These are phyloP conservation scores for Cyclargus thomasi DNA, from an alignment of 1,140 invertebrate species.

Conservation along the genomic window DNA sequence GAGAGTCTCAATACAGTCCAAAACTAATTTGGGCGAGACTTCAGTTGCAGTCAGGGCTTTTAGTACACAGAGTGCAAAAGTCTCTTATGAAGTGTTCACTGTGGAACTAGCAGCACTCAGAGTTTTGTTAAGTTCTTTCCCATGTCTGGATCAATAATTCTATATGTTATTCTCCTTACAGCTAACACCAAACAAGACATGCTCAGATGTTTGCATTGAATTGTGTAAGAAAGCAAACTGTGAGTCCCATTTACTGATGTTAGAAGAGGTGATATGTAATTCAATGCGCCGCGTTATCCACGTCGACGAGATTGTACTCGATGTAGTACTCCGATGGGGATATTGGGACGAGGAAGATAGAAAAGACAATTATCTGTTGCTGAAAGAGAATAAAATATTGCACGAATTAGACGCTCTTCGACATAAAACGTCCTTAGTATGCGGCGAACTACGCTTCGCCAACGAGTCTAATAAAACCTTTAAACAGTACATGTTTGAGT, in stretches of 20 bases:
- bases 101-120: no score
- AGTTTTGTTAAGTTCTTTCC: no score
- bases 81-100: no score
- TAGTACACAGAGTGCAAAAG: no score
- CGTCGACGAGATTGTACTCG: slow-evolving; percentile 81
- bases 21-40: no score
- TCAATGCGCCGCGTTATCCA: slow-evolving; percentile 85
- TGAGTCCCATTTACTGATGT: slow-evolving; percentile 79
- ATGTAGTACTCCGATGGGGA: slow-evolving; percentile 86
- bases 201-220: slow-evolving; percentile 83
- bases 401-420: slow-evolving; percentile 65
- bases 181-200: slow-evolving; percentile 86
- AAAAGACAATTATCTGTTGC: slow-evolving; percentile 86
- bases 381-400: slow-evolving; percentile 76
- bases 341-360: slow-evolving; percentile 89
- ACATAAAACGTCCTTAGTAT: slow-evolving; percentile 74
- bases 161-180: slow-evolving; percentile 34
- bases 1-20: no score
- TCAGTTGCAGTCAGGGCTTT: no score
- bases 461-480: slow-evolving; percentile 85
- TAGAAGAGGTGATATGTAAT: slow-evolving; percentile 86
- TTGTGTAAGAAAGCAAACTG: slow-evolving; percentile 78
- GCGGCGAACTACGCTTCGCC: slow-evolving; percentile 86
- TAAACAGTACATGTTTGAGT: slow-evolving; percentile 85
- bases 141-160: no score